Conservation (phyloP, 2,113 vertebrate genomes). For the Ploceus nigricollis region DNA sequence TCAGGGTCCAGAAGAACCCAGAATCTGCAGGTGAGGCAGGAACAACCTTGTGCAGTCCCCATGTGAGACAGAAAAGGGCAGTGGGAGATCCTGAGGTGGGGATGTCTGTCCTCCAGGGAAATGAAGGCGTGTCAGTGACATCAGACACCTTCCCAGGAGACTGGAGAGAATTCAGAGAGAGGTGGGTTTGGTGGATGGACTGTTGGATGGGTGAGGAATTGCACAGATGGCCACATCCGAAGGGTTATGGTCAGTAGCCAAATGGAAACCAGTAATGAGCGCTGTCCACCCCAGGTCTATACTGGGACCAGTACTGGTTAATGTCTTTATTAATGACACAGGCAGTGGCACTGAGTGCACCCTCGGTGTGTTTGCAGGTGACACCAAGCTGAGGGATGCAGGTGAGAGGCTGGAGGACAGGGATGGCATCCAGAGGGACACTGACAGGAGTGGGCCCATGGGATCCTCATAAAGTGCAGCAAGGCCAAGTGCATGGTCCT, state of each 20-base stretch:
- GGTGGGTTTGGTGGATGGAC: neutral
- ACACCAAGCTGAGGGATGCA: neutral
- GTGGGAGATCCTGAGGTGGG: neutral
- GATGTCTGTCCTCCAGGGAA: neutral
- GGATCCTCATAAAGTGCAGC: neutral
- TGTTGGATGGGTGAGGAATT: neutral
- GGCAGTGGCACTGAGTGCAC: neutral
- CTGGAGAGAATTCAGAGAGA: neutral
- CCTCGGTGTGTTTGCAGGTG: neutral
- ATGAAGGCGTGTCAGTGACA: neutral
- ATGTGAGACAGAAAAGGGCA: neutral
- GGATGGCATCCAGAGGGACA: neutral
- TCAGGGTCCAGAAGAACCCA: neutral
- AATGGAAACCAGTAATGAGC: neutral
- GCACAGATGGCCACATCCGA: neutral
- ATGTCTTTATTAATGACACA: neutral
- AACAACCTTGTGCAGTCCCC: neutral
- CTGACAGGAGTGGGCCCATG: neutral
- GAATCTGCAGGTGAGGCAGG: neutral
- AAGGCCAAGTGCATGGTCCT: neutral
- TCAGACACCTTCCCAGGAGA: neutral
- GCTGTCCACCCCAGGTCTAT: rapidly evolving
- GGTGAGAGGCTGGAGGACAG: neutral
- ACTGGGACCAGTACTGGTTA: neutral
- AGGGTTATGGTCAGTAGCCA: neutral